Evolutionary conservation across 2,888 invertebrate species (phyloP), one percentile per base, ranked within the genome.

Genomic region (Gerris lacustris): DNA sequence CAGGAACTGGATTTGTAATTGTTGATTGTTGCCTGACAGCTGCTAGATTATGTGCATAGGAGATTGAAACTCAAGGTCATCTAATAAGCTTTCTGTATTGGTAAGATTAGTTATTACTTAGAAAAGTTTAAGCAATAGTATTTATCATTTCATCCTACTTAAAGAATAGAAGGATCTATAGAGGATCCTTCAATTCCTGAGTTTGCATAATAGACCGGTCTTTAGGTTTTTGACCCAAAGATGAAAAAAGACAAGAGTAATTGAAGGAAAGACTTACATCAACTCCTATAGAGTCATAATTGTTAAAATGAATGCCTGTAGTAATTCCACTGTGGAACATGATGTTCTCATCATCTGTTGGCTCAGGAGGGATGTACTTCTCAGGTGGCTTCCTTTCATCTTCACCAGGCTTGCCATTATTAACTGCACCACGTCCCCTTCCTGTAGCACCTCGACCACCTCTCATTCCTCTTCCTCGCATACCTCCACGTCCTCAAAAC

Each of bases 241-340:
- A 9, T 31, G 15, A 47, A 67, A 6, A 63, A 17, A 71, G n/a
- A 44, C 45, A 47, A 71, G 55, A 62, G 63, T 71, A 72, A 44
- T 44, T 15, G 44, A 31, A 17, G 7, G n/a, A 45, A 45, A 45
- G 31, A 79, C 84, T 85, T 74, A 93, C 92, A 79, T 93, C 89
- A 0, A 96, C 91, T 71, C 91, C 88, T 74, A 97, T 96, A 45
- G 89, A 86, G 73, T 96, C 92, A 72, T 90, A 94, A 78, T 95
- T 93, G 72, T 89, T 86, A 80, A 96, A 97, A 80, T 99, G 97
- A 64, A 95, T 94, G 0, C 98, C 97, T 0, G 88, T 86, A 15
- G 85, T 83, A 11, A 90, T 88, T 0, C 87, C 86, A 69, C 83
- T 84, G 68, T 84, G 85, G 76, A 90, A 92, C 63, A 92, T 83